Evolutionary conservation across 2,797 vertebrate genomes (phyloP).

Genomic region (Thaleichthys pacificus): DNA sequence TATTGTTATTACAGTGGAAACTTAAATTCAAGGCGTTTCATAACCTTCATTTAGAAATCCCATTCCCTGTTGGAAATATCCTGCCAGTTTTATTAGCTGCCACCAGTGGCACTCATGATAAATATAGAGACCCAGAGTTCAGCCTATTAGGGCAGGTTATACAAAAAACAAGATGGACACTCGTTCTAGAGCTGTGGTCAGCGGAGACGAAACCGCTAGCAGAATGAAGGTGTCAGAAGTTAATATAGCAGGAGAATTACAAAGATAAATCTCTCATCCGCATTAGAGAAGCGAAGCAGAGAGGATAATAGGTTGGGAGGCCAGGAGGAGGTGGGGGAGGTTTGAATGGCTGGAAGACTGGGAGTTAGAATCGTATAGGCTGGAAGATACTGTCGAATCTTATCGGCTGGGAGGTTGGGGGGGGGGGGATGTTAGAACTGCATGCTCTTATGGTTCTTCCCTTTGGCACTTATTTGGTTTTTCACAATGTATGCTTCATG

Average conservation of each 20-base stretch:
- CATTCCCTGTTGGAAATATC: conserved; percentile 41
- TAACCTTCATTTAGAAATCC: conserved; percentile 42
- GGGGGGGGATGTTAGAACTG: too few relatives aligned
- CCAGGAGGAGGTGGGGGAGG: too few relatives aligned
- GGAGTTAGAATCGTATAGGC: too few relatives aligned
- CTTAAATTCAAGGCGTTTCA: conserved; percentile 48
- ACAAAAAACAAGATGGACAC: conserved; percentile 35
- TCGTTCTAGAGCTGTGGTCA: conserved; percentile 38
- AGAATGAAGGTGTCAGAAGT: conserved; percentile 67
- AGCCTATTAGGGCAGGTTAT: conserved; percentile 25
- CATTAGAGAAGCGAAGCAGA: conserved; percentile 21
- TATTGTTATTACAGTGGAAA: conserved; percentile 34
- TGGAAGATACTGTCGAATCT: too few relatives aligned
- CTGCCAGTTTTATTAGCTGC: conserved; percentile 49
- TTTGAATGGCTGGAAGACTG: too few relatives aligned
- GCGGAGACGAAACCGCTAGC: conserved; percentile 23
- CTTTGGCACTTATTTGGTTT: too few relatives aligned
- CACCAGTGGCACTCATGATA: conserved; percentile 49
- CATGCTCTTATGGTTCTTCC: too few relatives aligned
- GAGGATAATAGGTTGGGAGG: conserved; percentile 15
- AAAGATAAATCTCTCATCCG: conserved; percentile 69
- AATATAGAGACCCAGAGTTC: conserved; percentile 45
- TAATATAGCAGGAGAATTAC: conserved; percentile 69
- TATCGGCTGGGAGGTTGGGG: too few relatives aligned
- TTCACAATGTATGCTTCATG: too few relatives aligned